Conservation (phyloP, 2,888 invertebrate species). For the Marasmarcha lunaedactyla region DNA sequence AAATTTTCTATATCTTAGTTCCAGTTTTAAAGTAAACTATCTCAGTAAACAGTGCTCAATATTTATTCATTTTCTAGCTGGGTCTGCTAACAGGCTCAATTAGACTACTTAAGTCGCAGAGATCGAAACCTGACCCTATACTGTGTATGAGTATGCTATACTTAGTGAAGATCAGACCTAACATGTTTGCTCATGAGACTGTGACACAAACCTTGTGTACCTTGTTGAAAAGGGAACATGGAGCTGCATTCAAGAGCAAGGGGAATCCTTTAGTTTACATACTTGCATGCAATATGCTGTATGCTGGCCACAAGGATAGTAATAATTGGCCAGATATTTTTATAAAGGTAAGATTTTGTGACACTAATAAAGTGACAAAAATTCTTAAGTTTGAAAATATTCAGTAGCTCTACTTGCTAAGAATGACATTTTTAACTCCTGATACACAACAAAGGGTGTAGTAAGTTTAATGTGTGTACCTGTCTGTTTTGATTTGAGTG, state of each 20-base stretch:
- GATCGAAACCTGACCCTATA: conserved; percentile 86
- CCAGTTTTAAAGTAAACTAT: neutral
- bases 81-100: conserved; percentile 90
- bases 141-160: conserved; percentile 83
- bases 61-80: conserved; percentile 50
- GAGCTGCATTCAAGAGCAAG: conserved; percentile 79
- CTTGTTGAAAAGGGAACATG: conserved; percentile 82
- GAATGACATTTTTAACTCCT: no score
- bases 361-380: no score
- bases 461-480: no score
- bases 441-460: no score
- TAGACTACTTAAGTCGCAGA: conserved; percentile 79
- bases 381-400: no score
- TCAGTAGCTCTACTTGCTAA: no score
- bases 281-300: conserved; percentile 85
- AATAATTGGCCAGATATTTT: conserved; percentile 93
- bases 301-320: conserved; percentile 84
- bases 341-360: conserved; percentile 87
- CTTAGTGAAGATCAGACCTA: conserved; percentile 82
- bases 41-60: no score
- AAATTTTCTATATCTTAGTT: no score
- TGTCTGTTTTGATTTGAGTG: no score
- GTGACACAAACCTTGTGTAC: conserved; percentile 85
- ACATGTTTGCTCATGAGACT: conserved; percentile 80
- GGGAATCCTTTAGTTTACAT: conserved; percentile 85